These are phyloP conservation scores for Lasioglossum morio DNA, from an alignment of 2,888 invertebrate genomes.

Conservation along the genomic window DNA sequence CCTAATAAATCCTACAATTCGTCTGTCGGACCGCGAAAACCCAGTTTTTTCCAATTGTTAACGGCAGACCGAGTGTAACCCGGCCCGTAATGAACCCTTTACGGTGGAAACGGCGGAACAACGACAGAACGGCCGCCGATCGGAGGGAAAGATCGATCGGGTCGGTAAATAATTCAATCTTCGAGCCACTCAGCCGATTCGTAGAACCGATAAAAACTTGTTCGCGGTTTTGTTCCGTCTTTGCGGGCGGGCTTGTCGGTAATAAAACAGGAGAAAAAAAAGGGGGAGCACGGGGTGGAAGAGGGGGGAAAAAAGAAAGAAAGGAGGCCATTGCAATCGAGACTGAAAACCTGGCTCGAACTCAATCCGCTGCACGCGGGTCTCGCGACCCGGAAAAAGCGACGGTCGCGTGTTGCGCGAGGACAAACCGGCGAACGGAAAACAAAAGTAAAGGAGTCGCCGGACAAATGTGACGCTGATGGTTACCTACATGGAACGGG, in stretches of 20 bases:
- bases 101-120: background rate
- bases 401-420: slow-evolving; percentile 6
- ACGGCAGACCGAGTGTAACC: background rate
- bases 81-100: slow-evolving; percentile 1
- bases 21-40: background rate
- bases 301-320: no score
- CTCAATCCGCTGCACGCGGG: slow-evolving; percentile 19
- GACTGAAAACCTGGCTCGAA: slow-evolving; percentile 8
- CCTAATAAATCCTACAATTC: background rate
- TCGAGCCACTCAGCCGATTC: slow-evolving; percentile 26
- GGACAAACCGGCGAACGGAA: background rate
- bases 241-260: slow-evolving; percentile 3
- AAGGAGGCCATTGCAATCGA: slow-evolving; percentile 35
- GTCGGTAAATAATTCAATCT: slow-evolving; percentile 56
- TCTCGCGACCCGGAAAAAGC: background rate
- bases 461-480: slow-evolving; percentile 37
- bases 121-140: background rate
- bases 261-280: slow-evolving; percentile 13
- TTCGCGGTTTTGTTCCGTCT: slow-evolving; percentile 5
- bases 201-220: slow-evolving; percentile 50
- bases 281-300: background rate
- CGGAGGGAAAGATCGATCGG: slow-evolving; percentile 28
- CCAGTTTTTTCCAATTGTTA: background rate
- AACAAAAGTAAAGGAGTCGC: slow-evolving; percentile 9
- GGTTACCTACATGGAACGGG: slow-evolving; percentile 25